Evolutionary conservation across 2,113 vertebrate genomes (phyloP), one percentile per base, ranked within the genome.

Genomic region (Platichthys stellatus): DNA sequence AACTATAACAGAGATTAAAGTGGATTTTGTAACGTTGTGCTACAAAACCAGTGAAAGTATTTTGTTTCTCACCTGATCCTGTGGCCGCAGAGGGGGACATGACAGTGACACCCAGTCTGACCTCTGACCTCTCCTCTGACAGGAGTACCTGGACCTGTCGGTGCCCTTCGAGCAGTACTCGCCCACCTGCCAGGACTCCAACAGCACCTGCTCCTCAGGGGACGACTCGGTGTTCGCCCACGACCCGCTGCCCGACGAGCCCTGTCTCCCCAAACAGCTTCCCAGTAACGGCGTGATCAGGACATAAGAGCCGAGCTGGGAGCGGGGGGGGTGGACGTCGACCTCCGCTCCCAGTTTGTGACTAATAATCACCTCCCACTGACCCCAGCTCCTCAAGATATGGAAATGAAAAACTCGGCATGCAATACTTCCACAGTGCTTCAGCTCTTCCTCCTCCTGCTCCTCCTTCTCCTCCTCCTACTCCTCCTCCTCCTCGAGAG

Each of bases 91-190:
- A 11, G 9, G n/a, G n/a, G 23, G 53, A 10, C 58, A 40, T 69
- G 20, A 57, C 11, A 8, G 21, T 60, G 82, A 18, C 76, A 17
- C 7, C 47, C 0, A 1, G 21, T 72, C 12, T 86, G 38, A 89
- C 84, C 78, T 76, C 8, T 81, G 77, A 35, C 69, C 69, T 59
- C 15, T 72, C 61, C 67, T 21, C 67, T 82, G 49, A 72, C 90
- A 94, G 93, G 93, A 94, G 84, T 93, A 94, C 93, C 93, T 99
- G 90, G 98, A 99, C 93, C 94, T 99, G 73, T 98, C 97, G 0
- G 97, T 96, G 81, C 96, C 97, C 23, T 98, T 99, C 0, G 98
- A 99, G 91, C 98, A 98, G 93, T 98, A 99, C 88, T 99, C 98
- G 0, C 98, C 98, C 0, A 95, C 96, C 0, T 96, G 97, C 86